A percentile compares a stretch with the other conserved stretches of the same genome.
phyloP scores from a whole-genome alignment of 2,113 vertebrate genomes.

The Actinemys pallida region DNA sequence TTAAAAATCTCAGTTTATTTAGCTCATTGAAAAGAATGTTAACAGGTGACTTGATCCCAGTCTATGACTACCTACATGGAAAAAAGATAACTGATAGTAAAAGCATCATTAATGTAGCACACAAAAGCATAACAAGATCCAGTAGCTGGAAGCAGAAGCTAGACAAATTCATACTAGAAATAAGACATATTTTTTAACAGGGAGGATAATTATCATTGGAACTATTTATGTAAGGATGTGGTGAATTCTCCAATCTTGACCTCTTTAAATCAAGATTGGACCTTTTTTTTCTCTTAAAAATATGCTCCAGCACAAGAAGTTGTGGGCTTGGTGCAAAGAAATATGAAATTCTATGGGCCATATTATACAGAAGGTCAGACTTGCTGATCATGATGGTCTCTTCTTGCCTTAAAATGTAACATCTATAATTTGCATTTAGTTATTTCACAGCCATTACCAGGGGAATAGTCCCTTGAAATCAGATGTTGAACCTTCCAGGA shows the following conservation, averaged over 20 bases:
- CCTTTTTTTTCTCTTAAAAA: background rate
- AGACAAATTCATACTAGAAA: background rate
- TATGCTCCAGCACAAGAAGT: background rate
- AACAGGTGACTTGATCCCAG: background rate
- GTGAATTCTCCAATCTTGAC: background rate
- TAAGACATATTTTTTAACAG: background rate
- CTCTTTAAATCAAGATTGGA: background rate
- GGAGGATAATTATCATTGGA: background rate
- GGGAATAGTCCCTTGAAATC: background rate
- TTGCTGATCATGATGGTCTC: background rate
- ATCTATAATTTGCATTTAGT: background rate
- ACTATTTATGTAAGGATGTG: background rate
- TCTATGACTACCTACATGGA: background rate
- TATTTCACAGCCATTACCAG: background rate
- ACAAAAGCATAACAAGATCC: background rate
- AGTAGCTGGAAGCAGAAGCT: background rate
- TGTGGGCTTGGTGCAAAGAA: background rate
- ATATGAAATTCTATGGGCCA: background rate
- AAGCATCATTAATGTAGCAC: background rate
- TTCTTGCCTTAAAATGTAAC: slow-evolving; percentile 18
- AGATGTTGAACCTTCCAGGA: background rate
- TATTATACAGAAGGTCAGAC: background rate
- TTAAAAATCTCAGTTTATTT: background rate
- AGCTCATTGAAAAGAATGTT: background rate
- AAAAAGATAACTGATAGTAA: background rate